Conservation (phyloP, 2,888 invertebrate species). For the Drosophila peninsularis region DNA sequence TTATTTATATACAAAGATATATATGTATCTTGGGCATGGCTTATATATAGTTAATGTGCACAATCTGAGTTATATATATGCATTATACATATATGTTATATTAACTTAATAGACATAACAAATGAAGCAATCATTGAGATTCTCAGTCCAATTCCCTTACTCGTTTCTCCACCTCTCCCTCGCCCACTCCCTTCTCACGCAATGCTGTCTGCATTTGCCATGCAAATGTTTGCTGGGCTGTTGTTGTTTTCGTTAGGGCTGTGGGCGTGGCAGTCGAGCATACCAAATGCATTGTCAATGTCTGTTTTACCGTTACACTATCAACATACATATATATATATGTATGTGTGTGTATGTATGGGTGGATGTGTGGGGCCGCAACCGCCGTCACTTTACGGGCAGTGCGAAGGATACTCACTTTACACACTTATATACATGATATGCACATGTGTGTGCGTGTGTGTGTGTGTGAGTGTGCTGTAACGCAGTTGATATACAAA, state of each 20-base stretch:
- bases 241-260: constrained; percentile 16
- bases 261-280: constrained; percentile 36
- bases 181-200: not conserved
- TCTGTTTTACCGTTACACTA: constrained; percentile 50
- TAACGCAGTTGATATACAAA: constrained; percentile 70
- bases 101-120: constrained; percentile 50
- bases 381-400: constrained; percentile 55
- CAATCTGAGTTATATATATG: not conserved
- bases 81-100: constrained; percentile 19
- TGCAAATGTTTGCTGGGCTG: constrained; percentile 53
- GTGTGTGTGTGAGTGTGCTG: constrained; percentile 27
- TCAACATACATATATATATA: constrained; percentile 49
- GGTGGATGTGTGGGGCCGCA: constrained; percentile 32
- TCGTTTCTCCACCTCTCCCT: not conserved
- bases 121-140: constrained; percentile 49
- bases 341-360: constrained; percentile 21
- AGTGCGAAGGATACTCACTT: constrained; percentile 33
- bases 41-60: constrained; percentile 6
- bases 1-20: not conserved
- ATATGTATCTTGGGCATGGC: not conserved
- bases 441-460: constrained; percentile 13
- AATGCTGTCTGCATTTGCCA: constrained; percentile 42
- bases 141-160: constrained; percentile 36
- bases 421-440: constrained; percentile 23
- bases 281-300: constrained; percentile 64